phyloP scores from a whole-genome alignment of 2,888 invertebrate genomes.

The Syrphus vitripennis region DNA sequence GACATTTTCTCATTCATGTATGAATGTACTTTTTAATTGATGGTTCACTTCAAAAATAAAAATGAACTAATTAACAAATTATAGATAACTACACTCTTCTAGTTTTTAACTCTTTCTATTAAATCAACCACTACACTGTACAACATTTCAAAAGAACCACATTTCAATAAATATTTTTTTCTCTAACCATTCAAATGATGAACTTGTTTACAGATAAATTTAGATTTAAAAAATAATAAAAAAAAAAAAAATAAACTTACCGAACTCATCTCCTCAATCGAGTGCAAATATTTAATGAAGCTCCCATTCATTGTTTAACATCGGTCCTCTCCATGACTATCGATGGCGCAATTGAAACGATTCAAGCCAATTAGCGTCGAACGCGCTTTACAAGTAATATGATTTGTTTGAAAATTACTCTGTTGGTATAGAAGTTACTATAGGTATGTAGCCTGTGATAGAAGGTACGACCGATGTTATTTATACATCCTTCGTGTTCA shows the following conservation, averaged over 20 bases:
- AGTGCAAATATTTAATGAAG: slow-evolving; percentile 29
- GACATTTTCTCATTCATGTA: neutral
- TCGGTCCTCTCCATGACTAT: neutral
- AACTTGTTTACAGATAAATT: neutral
- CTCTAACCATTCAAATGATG: neutral
- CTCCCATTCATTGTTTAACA: slow-evolving; percentile 7
- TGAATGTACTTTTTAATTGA: neutral
- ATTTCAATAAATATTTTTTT: neutral
- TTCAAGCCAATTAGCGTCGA: slow-evolving; percentile 22
- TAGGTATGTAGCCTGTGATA: too few relatives aligned
- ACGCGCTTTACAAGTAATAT: slow-evolving; percentile 9
- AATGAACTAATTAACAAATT: neutral
- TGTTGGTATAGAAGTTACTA: neutral
- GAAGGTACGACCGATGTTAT: neutral
- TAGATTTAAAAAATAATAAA: neutral
- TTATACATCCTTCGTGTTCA: neutral
- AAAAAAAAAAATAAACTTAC: neutral
- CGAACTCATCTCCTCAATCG: slow-evolving; percentile 2
- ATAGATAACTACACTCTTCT: neutral
- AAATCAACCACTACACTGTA: neutral
- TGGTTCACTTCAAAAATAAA: neutral
- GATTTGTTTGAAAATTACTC: slow-evolving; percentile 7
- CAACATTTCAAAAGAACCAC: neutral
- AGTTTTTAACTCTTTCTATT: neutral
- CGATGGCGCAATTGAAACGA: neutral